Conservation (phyloP, 2,113 vertebrate genomes). For the Vulpes vulpes region DNA sequence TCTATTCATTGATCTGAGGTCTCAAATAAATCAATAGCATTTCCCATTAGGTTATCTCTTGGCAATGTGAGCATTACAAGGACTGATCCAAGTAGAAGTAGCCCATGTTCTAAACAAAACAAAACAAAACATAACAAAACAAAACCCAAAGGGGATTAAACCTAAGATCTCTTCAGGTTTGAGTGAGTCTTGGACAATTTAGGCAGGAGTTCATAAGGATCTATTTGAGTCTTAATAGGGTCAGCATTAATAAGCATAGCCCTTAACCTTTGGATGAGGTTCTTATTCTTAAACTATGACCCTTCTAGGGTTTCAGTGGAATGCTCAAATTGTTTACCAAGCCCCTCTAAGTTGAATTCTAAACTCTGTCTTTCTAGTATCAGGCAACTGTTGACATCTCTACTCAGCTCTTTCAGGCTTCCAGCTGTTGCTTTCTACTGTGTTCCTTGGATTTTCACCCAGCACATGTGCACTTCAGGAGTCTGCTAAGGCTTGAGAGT, state of each 20-base stretch:
- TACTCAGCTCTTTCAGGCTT: neutral
- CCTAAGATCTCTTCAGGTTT: neutral
- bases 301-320: neutral
- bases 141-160: neutral
- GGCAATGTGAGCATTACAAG: neutral
- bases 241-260: neutral
- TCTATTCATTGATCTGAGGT: neutral
- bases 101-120: neutral
- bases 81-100: neutral
- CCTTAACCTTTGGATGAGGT: neutral
- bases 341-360: neutral
- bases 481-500: neutral
- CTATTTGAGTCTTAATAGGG: neutral
- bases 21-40: neutral
- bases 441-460: neutral
- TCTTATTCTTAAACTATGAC: neutral
- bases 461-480: neutral
- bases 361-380: neutral
- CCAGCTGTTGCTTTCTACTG: neutral
- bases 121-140: neutral
- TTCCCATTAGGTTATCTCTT: constrained; percentile 19
- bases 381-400: neutral
- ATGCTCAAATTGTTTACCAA: neutral
- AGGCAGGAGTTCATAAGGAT: neutral
- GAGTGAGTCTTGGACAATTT: neutral